phyloP scores from a whole-genome alignment of 2,888 invertebrate genomes.

The Theretra japonica region DNA sequence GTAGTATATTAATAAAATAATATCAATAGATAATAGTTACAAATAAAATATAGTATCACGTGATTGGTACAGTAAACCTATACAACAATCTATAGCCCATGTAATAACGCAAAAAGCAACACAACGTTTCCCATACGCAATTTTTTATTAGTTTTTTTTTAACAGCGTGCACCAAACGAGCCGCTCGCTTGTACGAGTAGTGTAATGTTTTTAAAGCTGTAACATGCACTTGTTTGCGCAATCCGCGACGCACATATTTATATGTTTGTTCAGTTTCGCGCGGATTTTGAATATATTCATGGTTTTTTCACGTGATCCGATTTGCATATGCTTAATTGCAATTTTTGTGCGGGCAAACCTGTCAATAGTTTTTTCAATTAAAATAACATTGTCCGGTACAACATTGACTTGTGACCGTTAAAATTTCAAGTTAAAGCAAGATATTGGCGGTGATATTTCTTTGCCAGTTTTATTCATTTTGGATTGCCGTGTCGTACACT shows the following conservation, averaged over 20 bases:
- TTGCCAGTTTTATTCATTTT: too few relatives aligned
- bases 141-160: background rate
- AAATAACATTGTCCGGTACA: too few relatives aligned
- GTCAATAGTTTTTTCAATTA: background rate
- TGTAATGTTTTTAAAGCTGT: background rate
- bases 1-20: too few relatives aligned
- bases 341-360: background rate
- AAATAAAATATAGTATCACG: too few relatives aligned
- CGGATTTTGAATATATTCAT: background rate
- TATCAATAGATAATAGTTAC: too few relatives aligned
- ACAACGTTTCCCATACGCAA: background rate
- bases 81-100: background rate
- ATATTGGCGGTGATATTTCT: too few relatives aligned
- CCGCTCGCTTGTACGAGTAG: background rate
- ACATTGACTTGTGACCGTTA: too few relatives aligned
- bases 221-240: background rate
- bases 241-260: background rate
- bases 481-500: too few relatives aligned
- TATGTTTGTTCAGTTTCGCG: background rate
- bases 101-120: background rate
- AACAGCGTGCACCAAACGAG: background rate
- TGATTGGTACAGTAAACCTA: background rate
- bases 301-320: background rate
- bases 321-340: slow-evolving; percentile 1
- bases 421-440: too few relatives aligned